A percentile compares a stretch with the other conserved stretches of the same genome.
Evolutionary conservation across 2,113 vertebrate genomes (phyloP).

Genomic region (Neomonachus schauinslandi): DNA sequence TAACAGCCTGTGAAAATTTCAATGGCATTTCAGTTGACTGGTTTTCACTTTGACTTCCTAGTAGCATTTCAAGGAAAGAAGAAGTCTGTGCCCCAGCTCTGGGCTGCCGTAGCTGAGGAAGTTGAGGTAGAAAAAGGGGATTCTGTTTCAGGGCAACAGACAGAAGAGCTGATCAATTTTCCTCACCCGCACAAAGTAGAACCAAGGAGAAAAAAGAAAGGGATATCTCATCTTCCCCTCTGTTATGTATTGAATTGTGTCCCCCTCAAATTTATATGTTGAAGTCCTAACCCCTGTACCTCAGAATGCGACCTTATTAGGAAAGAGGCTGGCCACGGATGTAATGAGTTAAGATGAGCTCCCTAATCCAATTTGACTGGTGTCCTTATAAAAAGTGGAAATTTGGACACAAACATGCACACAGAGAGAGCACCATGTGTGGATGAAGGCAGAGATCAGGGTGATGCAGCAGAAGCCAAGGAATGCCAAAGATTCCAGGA

Average conservation of each 20-base stretch:
- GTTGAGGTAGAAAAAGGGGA: neutral
- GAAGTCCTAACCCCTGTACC: neutral
- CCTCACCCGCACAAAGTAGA: neutral
- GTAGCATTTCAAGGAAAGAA: conserved; percentile 5
- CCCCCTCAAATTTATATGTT: neutral
- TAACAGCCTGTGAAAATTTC: conserved; percentile 23
- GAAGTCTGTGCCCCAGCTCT: neutral
- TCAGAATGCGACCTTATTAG: neutral
- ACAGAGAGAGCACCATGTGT: neutral
- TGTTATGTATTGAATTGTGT: neutral
- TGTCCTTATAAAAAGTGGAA: neutral
- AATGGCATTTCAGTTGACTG: neutral
- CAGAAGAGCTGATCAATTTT: neutral
- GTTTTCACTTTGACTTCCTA: neutral
- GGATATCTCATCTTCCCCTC: neutral
- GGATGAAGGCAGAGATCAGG: neutral
- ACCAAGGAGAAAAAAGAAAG: neutral
- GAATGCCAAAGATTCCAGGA: neutral
- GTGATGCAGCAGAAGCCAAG: neutral
- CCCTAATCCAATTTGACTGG: neutral
- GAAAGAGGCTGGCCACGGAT: neutral
- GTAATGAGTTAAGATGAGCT: neutral
- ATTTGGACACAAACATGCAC: neutral
- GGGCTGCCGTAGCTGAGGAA: neutral
- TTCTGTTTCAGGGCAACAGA: neutral